phyloP scores from a whole-genome alignment of 2,888 invertebrate genomes.

The Lepidonotus clava region DNA sequence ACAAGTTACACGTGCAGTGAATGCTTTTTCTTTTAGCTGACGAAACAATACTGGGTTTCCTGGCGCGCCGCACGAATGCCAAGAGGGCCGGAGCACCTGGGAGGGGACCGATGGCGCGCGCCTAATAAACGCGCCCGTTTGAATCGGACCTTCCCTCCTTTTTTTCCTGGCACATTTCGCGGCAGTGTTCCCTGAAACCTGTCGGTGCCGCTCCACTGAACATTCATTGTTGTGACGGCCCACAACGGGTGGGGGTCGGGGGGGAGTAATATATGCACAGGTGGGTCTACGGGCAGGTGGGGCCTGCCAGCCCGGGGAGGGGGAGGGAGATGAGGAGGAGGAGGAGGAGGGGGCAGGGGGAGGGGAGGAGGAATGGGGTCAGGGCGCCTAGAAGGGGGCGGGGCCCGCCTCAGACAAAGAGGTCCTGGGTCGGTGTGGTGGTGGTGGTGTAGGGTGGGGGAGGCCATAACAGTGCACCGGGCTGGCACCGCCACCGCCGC shows the following conservation, averaged over 20 bases:
- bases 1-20: too few species aligned
- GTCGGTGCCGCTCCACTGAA: not conserved
- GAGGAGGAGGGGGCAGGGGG: too few species aligned
- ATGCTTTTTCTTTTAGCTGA: too few species aligned
- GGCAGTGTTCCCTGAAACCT: slow-evolving; percentile 9
- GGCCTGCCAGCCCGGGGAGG: not conserved
- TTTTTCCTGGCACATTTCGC: too few species aligned
- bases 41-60: too few species aligned
- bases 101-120: too few species aligned
- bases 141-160: too few species aligned
- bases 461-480: not conserved
- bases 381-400: not conserved
- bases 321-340: too few species aligned
- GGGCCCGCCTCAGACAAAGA: not conserved
- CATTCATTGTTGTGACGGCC: not conserved
- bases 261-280: slow-evolving; percentile 3
- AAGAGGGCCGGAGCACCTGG: too few species aligned
- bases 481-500: not conserved
- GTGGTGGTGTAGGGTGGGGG: too few species aligned
- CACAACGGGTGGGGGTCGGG: not conserved
- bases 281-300: slow-evolving; percentile 16
- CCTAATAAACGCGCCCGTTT: too few species aligned
- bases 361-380: not conserved
- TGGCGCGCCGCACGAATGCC: too few species aligned
- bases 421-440: not conserved